A percentile compares a stretch with the other conserved stretches of the same genome.
Conservation (phyloP, 2,113 vertebrate species). For the Thalassarche chlororhynchos region DNA sequence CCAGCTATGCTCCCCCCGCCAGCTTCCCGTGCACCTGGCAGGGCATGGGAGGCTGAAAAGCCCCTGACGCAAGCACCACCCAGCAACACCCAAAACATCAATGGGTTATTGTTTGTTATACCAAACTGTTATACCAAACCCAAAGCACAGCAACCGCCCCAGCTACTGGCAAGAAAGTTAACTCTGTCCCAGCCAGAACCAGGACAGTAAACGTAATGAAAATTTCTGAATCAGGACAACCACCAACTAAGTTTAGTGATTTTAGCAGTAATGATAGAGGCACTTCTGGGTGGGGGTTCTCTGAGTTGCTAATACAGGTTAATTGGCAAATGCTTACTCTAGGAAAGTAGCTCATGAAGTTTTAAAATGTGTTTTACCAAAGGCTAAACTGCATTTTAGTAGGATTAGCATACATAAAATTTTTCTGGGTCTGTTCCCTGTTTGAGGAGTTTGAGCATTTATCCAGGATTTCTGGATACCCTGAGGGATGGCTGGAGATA, state of each 20-base stretch:
- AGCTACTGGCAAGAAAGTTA: too few relatives aligned
- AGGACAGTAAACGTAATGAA: background rate
- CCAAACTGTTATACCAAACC: too few relatives aligned
- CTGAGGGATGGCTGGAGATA: background rate
- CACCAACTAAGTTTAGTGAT: background rate
- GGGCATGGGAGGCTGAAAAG: too few relatives aligned
- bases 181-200: too few relatives aligned
- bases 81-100: too few relatives aligned
- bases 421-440: background rate
- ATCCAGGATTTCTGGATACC: background rate
- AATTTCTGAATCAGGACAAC: background rate
- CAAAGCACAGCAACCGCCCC: too few relatives aligned
- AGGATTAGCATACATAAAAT: background rate
- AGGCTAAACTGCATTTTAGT: background rate
- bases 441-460: background rate
- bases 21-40: too few relatives aligned
- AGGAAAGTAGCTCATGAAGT: background rate
- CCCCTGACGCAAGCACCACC: too few relatives aligned
- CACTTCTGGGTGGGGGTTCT: accelerated
- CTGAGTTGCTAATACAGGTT: background rate
- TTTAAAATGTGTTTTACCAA: background rate
- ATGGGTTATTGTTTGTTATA: too few relatives aligned
- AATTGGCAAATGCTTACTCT: background rate
- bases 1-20: too few relatives aligned
- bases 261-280: background rate